phyloP scores from a whole-genome alignment of 2,797 vertebrate species.

The Rallus crepitans region DNA sequence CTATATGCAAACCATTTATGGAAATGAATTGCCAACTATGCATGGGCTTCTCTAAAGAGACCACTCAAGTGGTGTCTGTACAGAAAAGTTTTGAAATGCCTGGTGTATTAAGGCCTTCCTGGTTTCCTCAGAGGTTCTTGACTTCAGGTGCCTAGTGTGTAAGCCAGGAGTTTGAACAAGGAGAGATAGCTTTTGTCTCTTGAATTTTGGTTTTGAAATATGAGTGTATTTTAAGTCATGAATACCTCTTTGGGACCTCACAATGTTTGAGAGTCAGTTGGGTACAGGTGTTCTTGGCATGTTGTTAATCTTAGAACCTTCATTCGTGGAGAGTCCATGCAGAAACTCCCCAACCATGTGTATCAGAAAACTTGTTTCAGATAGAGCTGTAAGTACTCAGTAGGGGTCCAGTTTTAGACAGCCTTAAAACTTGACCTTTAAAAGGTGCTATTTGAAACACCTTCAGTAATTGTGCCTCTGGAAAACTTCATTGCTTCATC shows the following conservation, averaged over 20 bases:
- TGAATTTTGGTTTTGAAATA: not conserved
- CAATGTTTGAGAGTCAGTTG: not conserved
- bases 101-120: not conserved
- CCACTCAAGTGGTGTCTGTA: not conserved
- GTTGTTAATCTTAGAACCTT: not conserved
- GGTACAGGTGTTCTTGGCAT: not conserved
- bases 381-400: not conserved
- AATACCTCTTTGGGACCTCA: not conserved
- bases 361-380: not conserved
- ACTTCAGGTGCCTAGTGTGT: not conserved
- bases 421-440: constrained; percentile 39
- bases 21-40: not conserved
- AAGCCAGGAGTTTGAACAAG: not conserved
- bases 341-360: not conserved
- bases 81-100: not conserved
- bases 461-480: not conserved
- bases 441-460: not conserved
- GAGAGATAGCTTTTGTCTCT: not conserved
- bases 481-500: not conserved
- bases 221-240: not conserved
- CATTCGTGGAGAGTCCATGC: not conserved
- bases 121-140: not conserved
- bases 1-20: not conserved
- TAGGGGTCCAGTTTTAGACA: not conserved
- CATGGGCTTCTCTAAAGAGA: not conserved